Base-by-base conservation (phyloP, 2,888 invertebrate species). In the Crepidodera aurea region DNA sequence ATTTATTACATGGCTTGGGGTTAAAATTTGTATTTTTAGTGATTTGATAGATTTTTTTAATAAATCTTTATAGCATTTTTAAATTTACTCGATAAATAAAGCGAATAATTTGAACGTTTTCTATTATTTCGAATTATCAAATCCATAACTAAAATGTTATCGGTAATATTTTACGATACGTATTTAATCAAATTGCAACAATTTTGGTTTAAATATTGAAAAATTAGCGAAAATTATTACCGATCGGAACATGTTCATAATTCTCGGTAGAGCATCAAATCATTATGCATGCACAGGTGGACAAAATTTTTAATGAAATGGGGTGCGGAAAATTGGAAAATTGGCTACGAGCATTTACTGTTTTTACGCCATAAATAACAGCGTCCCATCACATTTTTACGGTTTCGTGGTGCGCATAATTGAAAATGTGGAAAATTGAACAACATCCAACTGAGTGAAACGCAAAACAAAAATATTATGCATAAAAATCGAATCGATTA, bases 271-370 rank as follows among this genome's bases (percentile, higher is more conserved):
- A 46, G 12, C 29, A 34, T 46, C 22, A 19, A 56, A 22, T 37
- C 15, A 34, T 46, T 56, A 13, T 44, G 46, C 56, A 56, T 34
- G 56, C 56, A 46, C 56, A 56, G 56, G 56, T 56, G 46, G 56
- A 37, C 56, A 34, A 51, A 56, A 34, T 46, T 55, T 46, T 56
- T 25, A 56, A 46, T 46, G 44, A 44, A 55, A 55, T 32, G 13
- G 42, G 29, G 12, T 32, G 42, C 8, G 44, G 29, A 44, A 55
- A 55, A 44, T 44, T 15, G 8, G 6, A 44, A 25, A 10, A 44
- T 44, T n/a, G n/a, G n/a, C n/a, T n/a, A n/a, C n/a, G n/a, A n/a
- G n/a, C n/a, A n/a, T n/a, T 44, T 44, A 22, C 22, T n/a, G 44
- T 44, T 44, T 44, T 44, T 44, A 44, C 44, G 44, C 44, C 22